phyloP scores from a whole-genome alignment of 2,888 invertebrate species.

The Drosophila leonis region DNA sequence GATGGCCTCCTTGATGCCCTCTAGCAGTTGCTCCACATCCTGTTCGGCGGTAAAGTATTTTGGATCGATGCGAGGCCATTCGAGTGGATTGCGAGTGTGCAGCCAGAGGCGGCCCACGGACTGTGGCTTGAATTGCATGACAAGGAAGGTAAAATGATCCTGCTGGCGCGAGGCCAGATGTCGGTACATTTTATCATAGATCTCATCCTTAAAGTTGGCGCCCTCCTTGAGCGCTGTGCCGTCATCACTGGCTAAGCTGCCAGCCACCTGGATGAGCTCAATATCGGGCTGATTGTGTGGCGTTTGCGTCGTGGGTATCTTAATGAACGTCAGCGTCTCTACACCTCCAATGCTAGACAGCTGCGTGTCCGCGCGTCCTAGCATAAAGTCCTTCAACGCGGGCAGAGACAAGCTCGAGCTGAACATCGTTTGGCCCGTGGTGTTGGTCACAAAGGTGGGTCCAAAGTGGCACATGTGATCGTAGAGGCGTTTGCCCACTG shows the following conservation, averaged over 20 bases:
- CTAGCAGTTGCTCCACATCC: conserved; percentile 87
- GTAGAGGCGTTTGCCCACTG: conserved; percentile 89
- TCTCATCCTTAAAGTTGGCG: conserved; percentile 87
- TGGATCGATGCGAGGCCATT: conserved; percentile 88
- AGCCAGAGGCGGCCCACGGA: conserved; percentile 90
- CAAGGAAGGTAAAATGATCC: conserved; percentile 88
- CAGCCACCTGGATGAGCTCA: conserved; percentile 88
- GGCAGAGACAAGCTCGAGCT: conserved; percentile 44
- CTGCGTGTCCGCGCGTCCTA: conserved; percentile 84
- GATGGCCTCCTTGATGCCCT: conserved; percentile 88
- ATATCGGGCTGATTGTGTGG: conserved; percentile 89
- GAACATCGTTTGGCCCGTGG: conserved; percentile 75
- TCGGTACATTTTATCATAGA: conserved; percentile 87
- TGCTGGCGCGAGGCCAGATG: conserved; percentile 85
- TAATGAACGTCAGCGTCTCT: conserved; percentile 89
- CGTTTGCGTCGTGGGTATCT: conserved; percentile 87
- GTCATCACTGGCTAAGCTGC: conserved; percentile 88
- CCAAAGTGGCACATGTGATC: conserved; percentile 86
- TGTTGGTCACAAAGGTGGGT: conserved; percentile 83
- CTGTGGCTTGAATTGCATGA: conserved; percentile 91
- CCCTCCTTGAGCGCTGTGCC: conserved; percentile 87
- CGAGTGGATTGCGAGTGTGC: conserved; percentile 88
- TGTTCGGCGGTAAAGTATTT: conserved; percentile 87
- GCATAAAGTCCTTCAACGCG: conserved; percentile 60
- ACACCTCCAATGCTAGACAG: conserved; percentile 87